phyloP scores from a whole-genome alignment of 2,888 invertebrate species.

The Colostygia pectinataria region DNA sequence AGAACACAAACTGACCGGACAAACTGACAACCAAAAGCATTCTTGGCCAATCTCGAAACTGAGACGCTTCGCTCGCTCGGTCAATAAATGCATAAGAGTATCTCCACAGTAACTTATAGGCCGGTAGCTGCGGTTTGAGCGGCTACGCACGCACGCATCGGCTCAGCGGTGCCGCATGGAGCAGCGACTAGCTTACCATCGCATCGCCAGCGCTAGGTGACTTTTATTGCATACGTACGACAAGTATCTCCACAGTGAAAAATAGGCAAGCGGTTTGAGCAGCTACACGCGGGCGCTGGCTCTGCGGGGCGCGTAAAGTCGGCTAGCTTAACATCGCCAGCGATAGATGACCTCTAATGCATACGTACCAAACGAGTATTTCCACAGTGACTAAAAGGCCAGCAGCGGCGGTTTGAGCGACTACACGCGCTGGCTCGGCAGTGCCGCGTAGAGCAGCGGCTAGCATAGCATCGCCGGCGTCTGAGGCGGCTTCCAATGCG shows the following conservation, averaged over 20 bases:
- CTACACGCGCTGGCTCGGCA: slow-evolving; percentile 48
- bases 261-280: slow-evolving; percentile 56
- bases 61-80: too few relatives aligned
- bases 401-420: slow-evolving; percentile 56
- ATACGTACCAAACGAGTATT: slow-evolving; percentile 66
- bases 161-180: too few relatives aligned
- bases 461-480: slow-evolving; percentile 68
- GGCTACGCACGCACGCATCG: too few relatives aligned
- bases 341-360: slow-evolving; percentile 26
- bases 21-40: too few relatives aligned
- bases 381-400: slow-evolving; percentile 66
- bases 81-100: too few relatives aligned
- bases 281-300: slow-evolving; percentile 47
- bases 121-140: too few relatives aligned
- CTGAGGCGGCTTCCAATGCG: slow-evolving; percentile 69
- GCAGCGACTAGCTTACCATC: too few relatives aligned
- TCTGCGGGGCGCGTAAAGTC: slow-evolving; percentile 59
- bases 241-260: slow-evolving; percentile 70
- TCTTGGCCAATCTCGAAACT: too few relatives aligned
- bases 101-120: too few relatives aligned
- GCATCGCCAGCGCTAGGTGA: too few relatives aligned
- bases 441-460: slow-evolving; percentile 62
- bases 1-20: too few relatives aligned
- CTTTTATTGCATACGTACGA: slow-evolving; percentile 43
- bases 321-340: slow-evolving; percentile 67